Conservation (phyloP, 1,140 invertebrate genomes). For the Magallana gigas region DNA sequence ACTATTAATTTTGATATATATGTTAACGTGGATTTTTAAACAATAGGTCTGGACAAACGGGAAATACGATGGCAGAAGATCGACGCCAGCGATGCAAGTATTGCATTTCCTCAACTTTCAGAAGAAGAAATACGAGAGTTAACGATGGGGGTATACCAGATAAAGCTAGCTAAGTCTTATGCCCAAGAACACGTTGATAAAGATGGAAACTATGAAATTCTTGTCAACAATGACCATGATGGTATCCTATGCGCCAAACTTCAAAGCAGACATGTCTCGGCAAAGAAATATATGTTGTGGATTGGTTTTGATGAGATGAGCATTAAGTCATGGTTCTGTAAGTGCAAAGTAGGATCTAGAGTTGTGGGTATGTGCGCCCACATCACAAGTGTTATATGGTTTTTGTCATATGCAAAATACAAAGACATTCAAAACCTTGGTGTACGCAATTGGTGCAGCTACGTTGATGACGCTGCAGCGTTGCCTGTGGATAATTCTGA, state of each 20-base stretch:
- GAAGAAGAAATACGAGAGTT: no score
- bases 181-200: conserved; percentile 26
- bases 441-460: no score
- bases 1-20: conserved; percentile 9
- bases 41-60: not conserved
- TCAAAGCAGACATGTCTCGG: conserved; percentile 30
- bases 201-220: conserved; percentile 39
- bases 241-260: conserved; percentile 29
- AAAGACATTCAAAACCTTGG: not conserved
- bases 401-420: not conserved
- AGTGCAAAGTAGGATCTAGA: conserved; percentile 17
- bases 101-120: no score
- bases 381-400: not conserved
- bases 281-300: conserved; percentile 22
- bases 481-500: no score
- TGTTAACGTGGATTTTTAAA: conserved; percentile 13
- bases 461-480: no score
- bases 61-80: no score
- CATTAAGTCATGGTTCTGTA: conserved; percentile 36
- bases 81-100: no score
- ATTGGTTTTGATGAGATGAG: not conserved
- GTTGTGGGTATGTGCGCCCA: not conserved
- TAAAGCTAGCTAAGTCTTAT: conserved; percentile 32
- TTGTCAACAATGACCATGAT: not conserved
- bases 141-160: no score